Percentiles rank a stretch among this genome's conserved stretches.
phyloP scores from a whole-genome alignment of 2,113 vertebrate genomes.

The Elaphurus davidianus region DNA sequence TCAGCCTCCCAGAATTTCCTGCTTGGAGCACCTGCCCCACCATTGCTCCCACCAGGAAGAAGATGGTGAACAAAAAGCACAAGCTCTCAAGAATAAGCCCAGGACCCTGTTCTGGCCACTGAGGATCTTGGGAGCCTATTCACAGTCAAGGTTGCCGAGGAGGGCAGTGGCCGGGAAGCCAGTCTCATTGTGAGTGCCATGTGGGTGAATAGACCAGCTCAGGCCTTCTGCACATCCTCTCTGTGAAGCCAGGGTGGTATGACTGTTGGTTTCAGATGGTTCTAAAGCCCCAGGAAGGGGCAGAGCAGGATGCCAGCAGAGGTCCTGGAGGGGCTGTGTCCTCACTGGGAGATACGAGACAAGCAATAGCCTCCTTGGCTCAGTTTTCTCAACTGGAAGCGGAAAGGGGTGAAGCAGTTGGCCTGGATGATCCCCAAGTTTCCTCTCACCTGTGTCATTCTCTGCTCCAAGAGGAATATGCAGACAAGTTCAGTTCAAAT shows the following conservation, averaged over 20 bases:
- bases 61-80: neutral
- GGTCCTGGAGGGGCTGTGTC: rapidly evolving
- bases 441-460: neutral
- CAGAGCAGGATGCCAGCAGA: neutral
- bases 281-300: neutral
- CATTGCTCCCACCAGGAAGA: neutral
- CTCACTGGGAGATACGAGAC: neutral
- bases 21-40: neutral
- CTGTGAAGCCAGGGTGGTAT: neutral
- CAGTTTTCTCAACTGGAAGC: neutral
- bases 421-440: neutral
- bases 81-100: neutral
- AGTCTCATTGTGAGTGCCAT: neutral
- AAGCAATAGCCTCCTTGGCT: neutral
- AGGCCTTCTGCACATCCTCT: neutral
- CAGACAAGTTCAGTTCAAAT: neutral
- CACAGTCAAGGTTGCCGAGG: too few species aligned
- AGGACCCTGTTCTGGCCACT: neutral
- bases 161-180: neutral
- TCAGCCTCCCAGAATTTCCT: neutral
- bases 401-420: rapidly evolving
- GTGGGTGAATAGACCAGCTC: neutral
- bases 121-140: neutral
- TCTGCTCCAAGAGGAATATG: neutral
- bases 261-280: neutral